These are phyloP conservation scores for Ovibos moschatus DNA, from an alignment of 2,113 vertebrate species.

Conservation along the genomic window DNA sequence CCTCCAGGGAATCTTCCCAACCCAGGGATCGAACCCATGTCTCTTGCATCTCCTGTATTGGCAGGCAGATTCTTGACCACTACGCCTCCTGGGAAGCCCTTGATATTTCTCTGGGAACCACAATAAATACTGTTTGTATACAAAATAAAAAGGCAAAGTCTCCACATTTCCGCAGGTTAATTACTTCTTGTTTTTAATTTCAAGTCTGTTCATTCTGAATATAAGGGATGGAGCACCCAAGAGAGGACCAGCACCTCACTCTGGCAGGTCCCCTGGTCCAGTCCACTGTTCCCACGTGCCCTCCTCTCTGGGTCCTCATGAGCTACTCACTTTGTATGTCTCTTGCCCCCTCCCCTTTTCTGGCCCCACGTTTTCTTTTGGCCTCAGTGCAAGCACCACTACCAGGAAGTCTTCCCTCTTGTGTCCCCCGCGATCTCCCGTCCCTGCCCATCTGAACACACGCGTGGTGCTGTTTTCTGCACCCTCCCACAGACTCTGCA, in stretches of 20 bases:
- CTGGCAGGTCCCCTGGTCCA: fast-evolving
- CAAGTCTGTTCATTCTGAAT: not conserved
- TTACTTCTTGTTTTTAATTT: not conserved
- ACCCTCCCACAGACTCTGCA: not conserved
- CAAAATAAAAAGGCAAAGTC: not conserved
- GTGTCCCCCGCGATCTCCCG: not conserved
- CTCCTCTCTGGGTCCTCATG: not conserved
- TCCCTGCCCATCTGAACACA: not conserved
- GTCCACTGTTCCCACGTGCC: fast-evolving
- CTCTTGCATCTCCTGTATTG: not conserved
- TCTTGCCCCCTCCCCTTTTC: too few species aligned
- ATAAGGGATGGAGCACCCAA: not conserved
- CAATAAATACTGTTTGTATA: not conserved
- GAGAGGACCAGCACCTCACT: not conserved
- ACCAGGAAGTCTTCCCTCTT: not conserved
- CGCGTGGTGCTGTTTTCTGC: not conserved
- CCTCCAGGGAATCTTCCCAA: not conserved
- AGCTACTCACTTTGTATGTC: not conserved
- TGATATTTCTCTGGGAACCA: not conserved
- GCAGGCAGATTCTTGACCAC: not conserved
- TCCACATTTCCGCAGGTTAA: not conserved
- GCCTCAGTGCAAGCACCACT: not conserved
- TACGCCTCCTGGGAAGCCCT: not conserved
- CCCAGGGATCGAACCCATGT: not conserved
- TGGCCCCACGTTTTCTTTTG: not conserved